Percentiles rank a stretch among this genome's conserved stretches.
phyloP scores from a whole-genome alignment of 2,797 vertebrate species.

The Dendrocincla fuliginosa region DNA sequence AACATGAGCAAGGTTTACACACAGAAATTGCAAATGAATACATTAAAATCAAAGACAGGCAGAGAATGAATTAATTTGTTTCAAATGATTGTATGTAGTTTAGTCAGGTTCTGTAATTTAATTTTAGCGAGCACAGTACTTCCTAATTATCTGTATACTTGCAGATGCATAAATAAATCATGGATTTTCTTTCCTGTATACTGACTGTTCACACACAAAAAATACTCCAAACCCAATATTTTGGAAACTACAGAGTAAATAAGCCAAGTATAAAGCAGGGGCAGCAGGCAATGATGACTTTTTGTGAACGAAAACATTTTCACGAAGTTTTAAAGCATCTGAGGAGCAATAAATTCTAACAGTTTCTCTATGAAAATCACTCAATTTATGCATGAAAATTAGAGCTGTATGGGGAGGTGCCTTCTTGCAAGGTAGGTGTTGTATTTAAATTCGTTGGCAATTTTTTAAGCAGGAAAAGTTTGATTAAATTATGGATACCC shows the following conservation, averaged over 20 bases:
- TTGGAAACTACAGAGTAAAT: not conserved
- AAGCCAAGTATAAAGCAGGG: not conserved
- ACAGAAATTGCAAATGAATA: conserved; percentile 16
- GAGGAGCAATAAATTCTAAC: not conserved
- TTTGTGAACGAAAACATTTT: not conserved
- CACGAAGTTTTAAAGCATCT: not conserved
- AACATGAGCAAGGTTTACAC: conserved; percentile 34
- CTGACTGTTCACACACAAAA: not conserved
- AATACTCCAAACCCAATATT: not conserved
- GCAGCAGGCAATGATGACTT: not conserved
- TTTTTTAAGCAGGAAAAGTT: not conserved
- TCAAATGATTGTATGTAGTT: not conserved
- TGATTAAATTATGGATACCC: not conserved
- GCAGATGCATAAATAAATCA: not conserved
- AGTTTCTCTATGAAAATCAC: not conserved
- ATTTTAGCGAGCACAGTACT: conserved; percentile 3
- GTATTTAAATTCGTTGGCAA: not conserved
- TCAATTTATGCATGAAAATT: not conserved
- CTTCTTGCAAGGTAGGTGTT: not conserved
- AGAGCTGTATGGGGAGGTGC: not conserved
- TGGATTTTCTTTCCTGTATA: not conserved
- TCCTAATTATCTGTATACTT: not conserved
- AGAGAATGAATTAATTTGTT: conserved; percentile 10
- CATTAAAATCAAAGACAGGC: conserved; percentile 43
- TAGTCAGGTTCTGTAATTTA: conserved; percentile 13